Evolutionary conservation across 2,113 vertebrate genomes (phyloP).

Genomic region (Galbula dea): DNA sequence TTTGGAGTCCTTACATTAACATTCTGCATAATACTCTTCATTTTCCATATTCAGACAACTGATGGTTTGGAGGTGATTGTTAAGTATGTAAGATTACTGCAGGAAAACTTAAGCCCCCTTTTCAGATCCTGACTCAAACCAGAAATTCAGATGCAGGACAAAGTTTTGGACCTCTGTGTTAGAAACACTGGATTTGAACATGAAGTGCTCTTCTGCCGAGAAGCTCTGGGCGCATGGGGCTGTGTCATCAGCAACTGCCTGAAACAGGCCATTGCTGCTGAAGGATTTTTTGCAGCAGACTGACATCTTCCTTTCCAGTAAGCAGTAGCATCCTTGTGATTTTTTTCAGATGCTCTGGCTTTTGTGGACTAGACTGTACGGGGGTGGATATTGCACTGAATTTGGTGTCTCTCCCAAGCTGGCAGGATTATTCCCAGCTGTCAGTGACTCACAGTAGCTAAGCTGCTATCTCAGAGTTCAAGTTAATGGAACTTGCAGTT

Average conservation of each 20-base stretch:
- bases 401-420: background rate
- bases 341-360: background rate
- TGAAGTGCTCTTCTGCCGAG: background rate
- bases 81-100: background rate
- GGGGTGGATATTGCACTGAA: background rate
- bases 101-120: background rate
- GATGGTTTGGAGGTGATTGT: background rate
- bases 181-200: background rate
- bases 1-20: background rate
- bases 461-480: slow-evolving; percentile 24
- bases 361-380: background rate
- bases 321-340: background rate
- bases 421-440: slow-evolving; percentile 47
- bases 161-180: background rate
- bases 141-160: accelerated
- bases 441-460: slow-evolving; percentile 42
- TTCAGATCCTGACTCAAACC: background rate
- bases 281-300: background rate
- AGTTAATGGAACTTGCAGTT: slow-evolving; percentile 44
- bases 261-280: background rate
- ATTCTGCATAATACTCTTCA: accelerated
- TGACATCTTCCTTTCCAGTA: background rate
- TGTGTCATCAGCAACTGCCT: background rate
- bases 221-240: background rate
- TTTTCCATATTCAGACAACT: background rate